Percentiles rank a stretch among this genome's conserved stretches.
Evolutionary conservation across 2,113 vertebrate genomes (phyloP).

Genomic region (Peromyscus leucopus): DNA sequence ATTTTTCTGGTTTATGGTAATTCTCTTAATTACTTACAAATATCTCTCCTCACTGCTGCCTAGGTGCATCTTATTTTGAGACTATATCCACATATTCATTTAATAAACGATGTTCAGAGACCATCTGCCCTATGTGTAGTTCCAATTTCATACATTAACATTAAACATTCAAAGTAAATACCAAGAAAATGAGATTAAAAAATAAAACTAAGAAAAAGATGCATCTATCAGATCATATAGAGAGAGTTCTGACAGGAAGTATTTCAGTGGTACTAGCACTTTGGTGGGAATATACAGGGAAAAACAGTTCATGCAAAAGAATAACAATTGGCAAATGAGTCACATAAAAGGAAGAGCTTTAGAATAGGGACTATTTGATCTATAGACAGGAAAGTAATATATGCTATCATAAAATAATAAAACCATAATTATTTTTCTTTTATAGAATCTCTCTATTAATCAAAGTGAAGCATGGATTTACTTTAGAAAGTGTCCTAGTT

Average conservation of each 20-base stretch:
- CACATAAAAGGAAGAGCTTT: neutral
- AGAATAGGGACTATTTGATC: neutral
- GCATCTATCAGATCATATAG: neutral
- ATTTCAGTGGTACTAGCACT: neutral
- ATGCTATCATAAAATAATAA: neutral
- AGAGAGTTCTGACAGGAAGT: neutral
- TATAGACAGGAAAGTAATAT: neutral
- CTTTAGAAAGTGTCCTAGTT: neutral
- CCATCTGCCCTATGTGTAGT: neutral
- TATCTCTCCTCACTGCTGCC: neutral
- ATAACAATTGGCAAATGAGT: neutral
- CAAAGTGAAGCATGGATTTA: neutral
- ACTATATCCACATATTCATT: constrained; percentile 17
- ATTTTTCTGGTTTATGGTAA: neutral
- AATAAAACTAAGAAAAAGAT: constrained; percentile 43
- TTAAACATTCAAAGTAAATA: constrained; percentile 47
- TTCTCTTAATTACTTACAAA: constrained; percentile 22
- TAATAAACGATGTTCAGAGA: constrained; percentile 20
- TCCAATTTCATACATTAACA: neutral
- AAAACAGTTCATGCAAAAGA: constrained; percentile 8
- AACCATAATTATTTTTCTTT: constrained; percentile 32
- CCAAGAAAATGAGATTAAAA: neutral
- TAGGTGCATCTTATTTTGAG: neutral
- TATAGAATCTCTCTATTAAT: neutral
- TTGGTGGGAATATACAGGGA: neutral